phyloP scores from a whole-genome alignment of 2,888 invertebrate species.

The Dryobotodes eremita region DNA sequence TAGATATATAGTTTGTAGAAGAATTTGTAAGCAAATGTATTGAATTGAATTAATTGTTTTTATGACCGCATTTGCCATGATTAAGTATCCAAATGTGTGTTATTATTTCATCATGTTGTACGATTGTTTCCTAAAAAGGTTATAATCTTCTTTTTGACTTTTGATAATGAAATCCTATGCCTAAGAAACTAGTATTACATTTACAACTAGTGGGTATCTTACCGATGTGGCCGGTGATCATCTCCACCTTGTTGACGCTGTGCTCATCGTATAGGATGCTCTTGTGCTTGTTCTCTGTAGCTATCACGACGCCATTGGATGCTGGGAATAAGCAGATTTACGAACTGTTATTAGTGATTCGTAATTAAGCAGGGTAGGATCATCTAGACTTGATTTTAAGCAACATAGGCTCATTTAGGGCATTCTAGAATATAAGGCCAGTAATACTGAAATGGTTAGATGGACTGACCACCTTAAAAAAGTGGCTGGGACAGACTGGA shows the following conservation, averaged over 20 bases:
- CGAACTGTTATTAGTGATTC: neutral
- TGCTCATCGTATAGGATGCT: slow-evolving; percentile 99
- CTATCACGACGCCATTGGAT: slow-evolving; percentile 99
- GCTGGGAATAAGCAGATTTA: slow-evolving; percentile 90
- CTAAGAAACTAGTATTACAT: neutral
- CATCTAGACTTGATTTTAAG: neutral
- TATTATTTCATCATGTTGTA: neutral
- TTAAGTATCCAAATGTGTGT: neutral
- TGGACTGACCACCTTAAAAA: no score
- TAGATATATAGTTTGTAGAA: neutral
- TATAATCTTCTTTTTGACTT: neutral
- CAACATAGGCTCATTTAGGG: neutral
- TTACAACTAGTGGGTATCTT: slow-evolving; percentile 52
- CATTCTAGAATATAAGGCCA: neutral
- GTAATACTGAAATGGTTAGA: no score
- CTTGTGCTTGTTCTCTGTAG: slow-evolving; percentile 99
- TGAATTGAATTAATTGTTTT: neutral
- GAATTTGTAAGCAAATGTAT: neutral
- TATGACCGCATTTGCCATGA: neutral
- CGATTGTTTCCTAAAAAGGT: neutral
- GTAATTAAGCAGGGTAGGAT: neutral
- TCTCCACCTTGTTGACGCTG: slow-evolving; percentile 98
- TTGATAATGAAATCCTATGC: neutral
- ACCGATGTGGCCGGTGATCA: slow-evolving; percentile 96
- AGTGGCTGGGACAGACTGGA: no score